Conservation (phyloP, 2,888 invertebrate genomes). For the Ophion costatus region DNA sequence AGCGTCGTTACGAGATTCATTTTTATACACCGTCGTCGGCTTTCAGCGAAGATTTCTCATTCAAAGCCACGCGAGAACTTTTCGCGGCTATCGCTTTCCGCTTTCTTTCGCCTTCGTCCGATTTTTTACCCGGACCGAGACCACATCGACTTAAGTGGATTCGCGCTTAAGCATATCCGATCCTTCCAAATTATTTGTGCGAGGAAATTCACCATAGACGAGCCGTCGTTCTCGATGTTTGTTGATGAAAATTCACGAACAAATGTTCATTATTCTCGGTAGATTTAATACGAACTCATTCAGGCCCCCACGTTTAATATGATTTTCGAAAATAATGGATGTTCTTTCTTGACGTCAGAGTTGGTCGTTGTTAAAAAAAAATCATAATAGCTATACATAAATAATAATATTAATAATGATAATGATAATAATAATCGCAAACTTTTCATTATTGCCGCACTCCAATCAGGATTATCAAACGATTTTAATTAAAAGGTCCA, state of each 20-base stretch:
- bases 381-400: too few relatives aligned
- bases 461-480: slow-evolving; percentile 71
- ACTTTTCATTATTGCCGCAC: slow-evolving; percentile 25
- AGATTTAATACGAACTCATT: too few relatives aligned
- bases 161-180: background rate
- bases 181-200: background rate
- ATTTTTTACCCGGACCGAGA: background rate
- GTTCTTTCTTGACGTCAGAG: too few relatives aligned
- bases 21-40: background rate
- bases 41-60: slow-evolving; percentile 27
- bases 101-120: background rate
- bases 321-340: background rate
- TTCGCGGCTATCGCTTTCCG: background rate
- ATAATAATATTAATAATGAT: too few relatives aligned
- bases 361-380: background rate
- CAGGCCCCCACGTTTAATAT: too few relatives aligned
- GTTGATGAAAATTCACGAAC: background rate
- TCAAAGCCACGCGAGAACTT: background rate
- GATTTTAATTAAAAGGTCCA: slow-evolving; percentile 74
- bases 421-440: too few relatives aligned
- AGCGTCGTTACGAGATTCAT: background rate
- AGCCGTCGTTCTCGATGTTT: background rate
- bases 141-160: background rate
- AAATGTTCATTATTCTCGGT: background rate
- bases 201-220: background rate